Conservation (phyloP, 2,797 vertebrate genomes). For the Hydrophis major region DNA sequence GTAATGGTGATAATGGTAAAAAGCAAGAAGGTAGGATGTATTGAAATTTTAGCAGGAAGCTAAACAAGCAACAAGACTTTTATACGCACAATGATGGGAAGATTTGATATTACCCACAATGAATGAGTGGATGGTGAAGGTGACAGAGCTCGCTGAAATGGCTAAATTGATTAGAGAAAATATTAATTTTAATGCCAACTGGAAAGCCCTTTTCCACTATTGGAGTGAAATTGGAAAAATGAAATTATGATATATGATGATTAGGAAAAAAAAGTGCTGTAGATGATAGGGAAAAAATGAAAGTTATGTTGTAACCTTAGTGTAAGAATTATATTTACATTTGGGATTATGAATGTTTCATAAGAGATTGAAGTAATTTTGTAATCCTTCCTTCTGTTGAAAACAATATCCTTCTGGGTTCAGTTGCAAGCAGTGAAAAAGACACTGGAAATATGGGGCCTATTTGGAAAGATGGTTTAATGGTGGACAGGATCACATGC, state of each 20-base stretch:
- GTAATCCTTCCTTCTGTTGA: not conserved
- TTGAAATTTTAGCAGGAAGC: not conserved
- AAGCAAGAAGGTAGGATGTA: not conserved
- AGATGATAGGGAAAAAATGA: not conserved
- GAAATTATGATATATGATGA: not conserved
- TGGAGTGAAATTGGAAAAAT: not conserved
- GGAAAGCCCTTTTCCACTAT: not conserved
- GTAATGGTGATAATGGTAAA: slow-evolving; percentile 1
- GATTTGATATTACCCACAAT: not conserved
- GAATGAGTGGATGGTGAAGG: not conserved
- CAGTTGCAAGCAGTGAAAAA: too few species aligned
- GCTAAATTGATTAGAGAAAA: not conserved
- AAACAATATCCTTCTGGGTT: too few species aligned
- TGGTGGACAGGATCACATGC: too few species aligned
- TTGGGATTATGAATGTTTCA: not conserved
- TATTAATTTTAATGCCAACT: not conserved
- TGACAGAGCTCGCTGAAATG: not conserved
- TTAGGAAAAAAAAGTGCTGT: not conserved
- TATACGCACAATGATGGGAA: not conserved
- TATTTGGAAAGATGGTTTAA: too few species aligned
- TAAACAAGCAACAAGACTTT: not conserved
- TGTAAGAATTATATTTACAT: not conserved
- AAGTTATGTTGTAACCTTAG: not conserved
- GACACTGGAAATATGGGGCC: too few species aligned
- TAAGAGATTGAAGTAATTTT: not conserved